Evolutionary conservation across 2,113 vertebrate genomes (phyloP).

Genomic region (Spheniscus mendiculus): DNA sequence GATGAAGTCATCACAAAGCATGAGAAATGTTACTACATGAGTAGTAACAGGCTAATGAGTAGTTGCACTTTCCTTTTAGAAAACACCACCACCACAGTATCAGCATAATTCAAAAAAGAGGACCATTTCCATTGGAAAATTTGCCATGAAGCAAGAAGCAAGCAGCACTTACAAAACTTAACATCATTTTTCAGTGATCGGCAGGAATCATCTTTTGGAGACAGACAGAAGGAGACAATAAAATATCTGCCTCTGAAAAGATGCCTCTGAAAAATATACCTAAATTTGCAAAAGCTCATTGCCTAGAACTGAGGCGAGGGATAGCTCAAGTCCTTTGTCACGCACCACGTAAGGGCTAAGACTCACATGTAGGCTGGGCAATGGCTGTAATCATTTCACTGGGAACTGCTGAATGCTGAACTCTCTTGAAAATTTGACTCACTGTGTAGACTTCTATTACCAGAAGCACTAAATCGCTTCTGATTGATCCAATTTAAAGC

Average conservation of each 20-base stretch:
- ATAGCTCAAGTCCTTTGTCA: background rate
- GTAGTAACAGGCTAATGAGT: background rate
- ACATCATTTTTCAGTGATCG: background rate
- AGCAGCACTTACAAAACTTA: background rate
- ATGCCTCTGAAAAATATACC: background rate
- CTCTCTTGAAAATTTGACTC: background rate
- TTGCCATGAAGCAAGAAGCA: background rate
- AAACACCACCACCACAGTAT: background rate
- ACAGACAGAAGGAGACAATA: background rate
- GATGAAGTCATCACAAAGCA: background rate
- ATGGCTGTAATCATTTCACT: background rate
- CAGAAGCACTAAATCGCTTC: background rate
- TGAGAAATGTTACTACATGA: background rate
- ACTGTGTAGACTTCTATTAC: background rate
- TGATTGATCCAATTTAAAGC: background rate
- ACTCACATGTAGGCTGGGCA: background rate
- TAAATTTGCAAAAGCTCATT: background rate
- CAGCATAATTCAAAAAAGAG: background rate
- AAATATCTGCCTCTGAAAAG: background rate
- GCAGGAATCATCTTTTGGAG: background rate
- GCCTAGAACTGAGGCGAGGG: background rate
- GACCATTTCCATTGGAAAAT: background rate
- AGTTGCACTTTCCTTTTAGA: background rate
- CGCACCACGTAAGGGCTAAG: rapidly evolving
- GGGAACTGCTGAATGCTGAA: background rate